phyloP scores from a whole-genome alignment of 1,140 invertebrate species.

The Eumaeus atala region DNA sequence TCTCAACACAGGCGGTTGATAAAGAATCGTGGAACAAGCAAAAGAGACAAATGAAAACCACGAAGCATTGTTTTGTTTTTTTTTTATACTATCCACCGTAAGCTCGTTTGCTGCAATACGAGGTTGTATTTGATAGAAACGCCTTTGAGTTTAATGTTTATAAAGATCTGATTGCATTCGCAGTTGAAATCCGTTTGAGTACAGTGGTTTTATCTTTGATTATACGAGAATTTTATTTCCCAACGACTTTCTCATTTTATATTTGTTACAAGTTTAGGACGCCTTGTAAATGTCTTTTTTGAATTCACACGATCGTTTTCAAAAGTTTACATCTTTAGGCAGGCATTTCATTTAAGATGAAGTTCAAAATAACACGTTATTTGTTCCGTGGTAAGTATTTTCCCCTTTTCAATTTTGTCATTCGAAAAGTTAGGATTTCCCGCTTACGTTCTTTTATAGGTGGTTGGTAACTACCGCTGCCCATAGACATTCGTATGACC shows the following conservation, averaged over 20 bases:
- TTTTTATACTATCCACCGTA: slow-evolving; percentile 12
- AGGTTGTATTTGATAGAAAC: slow-evolving; percentile 15
- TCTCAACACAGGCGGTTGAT: slow-evolving; percentile 16
- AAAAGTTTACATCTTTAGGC: no score
- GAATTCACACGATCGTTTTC: no score
- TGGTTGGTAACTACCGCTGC: no score
- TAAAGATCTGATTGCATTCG: slow-evolving; percentile 10
- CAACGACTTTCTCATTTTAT: neutral
- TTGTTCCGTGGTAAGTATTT: no score
- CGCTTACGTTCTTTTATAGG: no score
- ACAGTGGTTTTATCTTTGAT: slow-evolving; percentile 4
- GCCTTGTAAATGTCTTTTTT: no score
- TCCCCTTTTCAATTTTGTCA: no score
- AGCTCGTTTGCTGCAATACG: slow-evolving; percentile 18
- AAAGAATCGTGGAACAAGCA: slow-evolving; percentile 18
- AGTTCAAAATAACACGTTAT: no score
- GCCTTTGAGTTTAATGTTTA: slow-evolving; percentile 12
- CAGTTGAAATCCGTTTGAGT: slow-evolving; percentile 6
- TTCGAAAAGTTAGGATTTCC: no score
- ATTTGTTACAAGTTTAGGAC: no score
- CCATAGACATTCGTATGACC: no score
- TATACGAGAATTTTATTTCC: neutral
- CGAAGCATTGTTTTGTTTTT: slow-evolving; percentile 11
- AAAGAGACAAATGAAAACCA: slow-evolving; percentile 21
- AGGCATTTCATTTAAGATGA: no score